Conservation (phyloP, 2,888 invertebrate species). For the Eupithecia tripunctaria region DNA sequence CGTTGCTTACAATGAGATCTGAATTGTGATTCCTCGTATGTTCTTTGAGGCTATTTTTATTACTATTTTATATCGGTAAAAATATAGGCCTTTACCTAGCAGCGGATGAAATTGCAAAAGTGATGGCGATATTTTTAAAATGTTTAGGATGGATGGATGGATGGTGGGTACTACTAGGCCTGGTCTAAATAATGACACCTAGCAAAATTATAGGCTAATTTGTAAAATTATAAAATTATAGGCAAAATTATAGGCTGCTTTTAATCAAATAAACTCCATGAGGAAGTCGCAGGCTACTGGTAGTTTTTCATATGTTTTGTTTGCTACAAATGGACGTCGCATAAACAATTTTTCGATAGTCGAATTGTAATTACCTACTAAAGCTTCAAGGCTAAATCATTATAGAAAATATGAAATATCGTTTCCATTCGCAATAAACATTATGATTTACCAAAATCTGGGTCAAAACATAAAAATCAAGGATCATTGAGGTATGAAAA, state of each 20-base stretch:
- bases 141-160: not conserved
- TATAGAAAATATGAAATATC: not conserved
- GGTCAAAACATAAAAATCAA: conserved; percentile 1
- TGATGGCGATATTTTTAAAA: not conserved
- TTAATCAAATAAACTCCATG: not conserved
- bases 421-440: conserved; percentile 3
- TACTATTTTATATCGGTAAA: not conserved
- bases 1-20: conserved; percentile 17
- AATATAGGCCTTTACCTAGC: not conserved
- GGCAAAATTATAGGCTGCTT: no score
- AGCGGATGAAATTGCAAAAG: not conserved
- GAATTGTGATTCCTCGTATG: conserved; percentile 2
- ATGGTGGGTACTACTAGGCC: not conserved
- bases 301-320: not conserved
- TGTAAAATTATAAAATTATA: no score
- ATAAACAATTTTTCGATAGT: not conserved
- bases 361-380: not conserved
- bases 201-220: not conserved
- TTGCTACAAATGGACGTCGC: not conserved
- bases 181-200: not conserved
- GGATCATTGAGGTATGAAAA: conserved; percentile 8
- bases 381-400: no score
- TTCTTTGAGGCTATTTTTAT: not conserved
- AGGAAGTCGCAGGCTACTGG: not conserved
- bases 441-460: not conserved